Evolutionary conservation across 2,113 vertebrate genomes (phyloP).

Genomic region (Thermophis baileyi): DNA sequence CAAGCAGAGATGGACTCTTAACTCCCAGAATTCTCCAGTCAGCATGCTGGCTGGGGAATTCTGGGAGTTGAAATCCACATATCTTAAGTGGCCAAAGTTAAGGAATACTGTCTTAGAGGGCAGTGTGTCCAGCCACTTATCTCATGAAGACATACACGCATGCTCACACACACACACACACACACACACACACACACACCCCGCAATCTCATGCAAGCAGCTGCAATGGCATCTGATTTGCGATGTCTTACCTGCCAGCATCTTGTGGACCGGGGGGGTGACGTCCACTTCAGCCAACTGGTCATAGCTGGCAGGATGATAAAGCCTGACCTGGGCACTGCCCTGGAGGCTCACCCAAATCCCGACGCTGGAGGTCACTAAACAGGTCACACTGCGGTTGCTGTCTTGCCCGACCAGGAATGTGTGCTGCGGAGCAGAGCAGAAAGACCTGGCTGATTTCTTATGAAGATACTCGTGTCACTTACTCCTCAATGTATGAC

Average conservation of each 20-base stretch:
- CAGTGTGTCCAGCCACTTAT: neutral
- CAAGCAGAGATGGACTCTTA: neutral
- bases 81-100: neutral
- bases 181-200: accelerated
- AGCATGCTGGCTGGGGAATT: neutral
- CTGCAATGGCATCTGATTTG: neutral
- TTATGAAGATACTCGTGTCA: neutral
- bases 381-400: slow-evolving; percentile 88
- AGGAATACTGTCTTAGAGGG: neutral
- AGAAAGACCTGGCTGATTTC: neutral
- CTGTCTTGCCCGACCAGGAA: slow-evolving; percentile 88
- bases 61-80: neutral
- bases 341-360: slow-evolving; percentile 93
- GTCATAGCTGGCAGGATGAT: slow-evolving; percentile 88
- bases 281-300: slow-evolving; percentile 91
- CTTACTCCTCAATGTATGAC: no score
- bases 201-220: no score
- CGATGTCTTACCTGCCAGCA: slow-evolving; percentile 84
- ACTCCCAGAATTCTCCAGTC: neutral
- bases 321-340: slow-evolving; percentile 91
- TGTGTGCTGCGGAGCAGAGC: slow-evolving; percentile 73
- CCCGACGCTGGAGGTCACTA: slow-evolving; percentile 85
- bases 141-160: neutral
- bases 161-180: no score
- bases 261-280: slow-evolving; percentile 96